Base-by-base conservation (phyloP, 1,140 invertebrate genomes). In the Melanaphis sacchari region DNA sequence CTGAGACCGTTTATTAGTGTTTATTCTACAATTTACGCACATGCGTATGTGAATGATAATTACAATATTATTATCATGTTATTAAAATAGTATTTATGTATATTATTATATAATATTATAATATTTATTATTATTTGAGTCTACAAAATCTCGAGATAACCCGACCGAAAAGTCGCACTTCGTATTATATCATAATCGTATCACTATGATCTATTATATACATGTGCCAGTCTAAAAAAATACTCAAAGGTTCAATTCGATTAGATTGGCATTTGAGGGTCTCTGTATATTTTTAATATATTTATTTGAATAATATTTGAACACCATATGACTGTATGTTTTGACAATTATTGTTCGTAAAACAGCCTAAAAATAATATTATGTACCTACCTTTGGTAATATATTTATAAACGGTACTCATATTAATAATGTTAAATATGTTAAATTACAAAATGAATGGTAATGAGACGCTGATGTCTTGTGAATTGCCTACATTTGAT, bases 101-200 rank as follows among this genome's bases (percentile, higher is more conserved):
- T 66, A 36, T 66, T 66, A 18, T n/a, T 66, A 15, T 66, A 66
- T n/a, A 66, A n/a, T 66, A 66, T 66, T 66, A 66, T 66, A 66
- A 66, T 66, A 66, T 66, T 66, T 66, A 66, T 66, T n/a, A n/a
- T 76, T 76, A n/a, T 76, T n/a, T n/a, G 59, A 66, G 31, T n/a
- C 8, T 66, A 31, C 21, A 6, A 66, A 66, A 66, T 0, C 31
- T 5, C 11, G 59, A 66, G 59, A 66, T 66, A 66, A 66, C 59
- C 31, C 31, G 31, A 66, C 59, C 11, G 31, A 66, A 66, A 66
- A 31, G n/a, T n/a, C 59, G 31, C 59, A 66, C 59, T n/a, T 66
- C 59, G 31, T 18, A n/a, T n/a, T 76, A 76, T n/a, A 76, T 76
- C 31, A 76, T 76, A n/a, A 49, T 18, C 59, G n/a, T 76, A 76